phyloP scores from a whole-genome alignment of 2,797 vertebrate species.

The Anolis apletophallus region DNA sequence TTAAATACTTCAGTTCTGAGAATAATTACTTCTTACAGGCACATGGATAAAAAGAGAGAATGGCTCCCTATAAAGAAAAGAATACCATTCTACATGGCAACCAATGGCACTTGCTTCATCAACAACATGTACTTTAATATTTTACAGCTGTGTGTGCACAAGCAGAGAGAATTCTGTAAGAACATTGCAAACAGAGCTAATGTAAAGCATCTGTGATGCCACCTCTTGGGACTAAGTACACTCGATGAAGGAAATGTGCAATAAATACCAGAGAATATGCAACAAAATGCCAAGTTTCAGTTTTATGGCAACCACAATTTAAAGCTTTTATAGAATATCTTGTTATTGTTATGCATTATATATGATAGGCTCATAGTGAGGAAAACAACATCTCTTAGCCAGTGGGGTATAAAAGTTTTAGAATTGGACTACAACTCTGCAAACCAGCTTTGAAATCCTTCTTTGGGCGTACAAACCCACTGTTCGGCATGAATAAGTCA shows the following conservation, averaged over 20 bases:
- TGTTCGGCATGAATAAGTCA: too few species aligned
- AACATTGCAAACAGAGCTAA: constrained; percentile 30
- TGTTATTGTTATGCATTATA: not conserved
- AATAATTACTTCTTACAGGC: not conserved
- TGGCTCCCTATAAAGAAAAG: not conserved
- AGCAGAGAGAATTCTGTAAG: constrained; percentile 50
- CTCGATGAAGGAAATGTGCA: constrained; percentile 48
- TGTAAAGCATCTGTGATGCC: constrained; percentile 42
- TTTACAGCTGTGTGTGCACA: constrained; percentile 59
- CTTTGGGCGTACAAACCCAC: too few species aligned
- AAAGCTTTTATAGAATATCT: not conserved
- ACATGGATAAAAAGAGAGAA: not conserved
- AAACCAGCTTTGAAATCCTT: too few species aligned
- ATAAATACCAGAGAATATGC: constrained; percentile 54
- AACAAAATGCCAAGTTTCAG: constrained; percentile 3
- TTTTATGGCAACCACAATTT: not conserved
- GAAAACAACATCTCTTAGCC: too few species aligned
- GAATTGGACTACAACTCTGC: too few species aligned
- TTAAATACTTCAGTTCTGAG: not conserved
- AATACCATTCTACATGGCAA: not conserved
- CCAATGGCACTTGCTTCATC: not conserved
- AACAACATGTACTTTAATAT: constrained; percentile 32
- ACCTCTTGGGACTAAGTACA: constrained; percentile 53
- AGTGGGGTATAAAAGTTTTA: too few species aligned
- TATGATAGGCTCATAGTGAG: not conserved